Base-by-base conservation (phyloP, 2,113 vertebrate genomes). In the Ginglymostoma cirratum region DNA sequence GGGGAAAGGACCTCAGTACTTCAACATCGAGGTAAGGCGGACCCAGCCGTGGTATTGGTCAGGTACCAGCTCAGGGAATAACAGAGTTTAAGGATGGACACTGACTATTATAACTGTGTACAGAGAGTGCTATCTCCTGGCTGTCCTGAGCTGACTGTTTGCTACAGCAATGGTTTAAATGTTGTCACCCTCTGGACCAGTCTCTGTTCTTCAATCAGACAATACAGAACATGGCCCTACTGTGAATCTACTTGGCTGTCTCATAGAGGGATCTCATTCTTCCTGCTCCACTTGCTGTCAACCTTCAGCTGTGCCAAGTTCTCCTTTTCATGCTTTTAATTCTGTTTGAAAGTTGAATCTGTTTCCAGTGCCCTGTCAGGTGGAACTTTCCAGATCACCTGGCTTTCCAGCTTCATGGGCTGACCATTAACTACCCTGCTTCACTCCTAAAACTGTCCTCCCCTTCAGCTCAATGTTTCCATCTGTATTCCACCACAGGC, bases 1-100 rank as follows among this genome's bases (percentile, higher is more conserved):
- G 66, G 99, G 99, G 48, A 98, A 98, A 96, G 99, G 99, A 42
- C 98, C 99, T 96, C 98, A 98, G 96, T 98, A 99, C 97, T 99
- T 99, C 65, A 98, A 99, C 17, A 99, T 99, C 0, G 97, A 99
- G 98, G 99, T 99, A 97, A 42, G 8, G 0, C 17, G 12, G 70
- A 42, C 14, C 19, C 23, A 42, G 38, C 17, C 12, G 14, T 24
- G 30, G 87, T 15, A 65, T 38, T 65, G 14, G 55, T 17, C 27
- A 23, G 7, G 2, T 89, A 7, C 45, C 24, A 55, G 48, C 86
- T 89, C 48, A 5, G 15, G 27, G 34, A 3, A 65, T 55, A 30
- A 45, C 86, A 15, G 24, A 0, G 48, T 52, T 45, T 3, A 1
- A 55, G 8, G 23, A 1, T 86, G 42, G 17, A 86, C 42, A 89